Conservation (phyloP, 2,113 vertebrate species). For the Cygnus atratus region DNA sequence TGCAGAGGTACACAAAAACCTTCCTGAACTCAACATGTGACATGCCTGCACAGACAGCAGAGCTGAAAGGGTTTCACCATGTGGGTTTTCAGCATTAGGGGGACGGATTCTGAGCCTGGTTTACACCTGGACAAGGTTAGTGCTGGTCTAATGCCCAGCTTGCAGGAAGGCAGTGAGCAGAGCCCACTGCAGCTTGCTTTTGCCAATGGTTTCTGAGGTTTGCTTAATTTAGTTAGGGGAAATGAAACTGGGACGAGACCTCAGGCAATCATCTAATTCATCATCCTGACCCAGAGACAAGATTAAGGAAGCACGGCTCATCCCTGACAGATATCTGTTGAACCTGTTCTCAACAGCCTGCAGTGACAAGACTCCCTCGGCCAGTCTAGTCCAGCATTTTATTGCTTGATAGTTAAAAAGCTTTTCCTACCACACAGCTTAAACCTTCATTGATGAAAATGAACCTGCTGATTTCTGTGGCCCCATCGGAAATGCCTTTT, state of each 20-base stretch:
- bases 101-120: not conserved
- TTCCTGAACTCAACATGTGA: not conserved
- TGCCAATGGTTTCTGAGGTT: slow-evolving; percentile 48
- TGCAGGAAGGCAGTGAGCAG: not conserved
- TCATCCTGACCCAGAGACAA: slow-evolving; percentile 22
- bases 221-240: slow-evolving; percentile 60
- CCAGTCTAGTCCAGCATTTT: not conserved
- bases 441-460: slow-evolving; percentile 19
- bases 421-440: slow-evolving; percentile 6
- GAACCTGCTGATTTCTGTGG: not conserved
- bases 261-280: slow-evolving; percentile 34
- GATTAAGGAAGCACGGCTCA: slow-evolving; percentile 51
- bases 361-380: slow-evolving; percentile 29
- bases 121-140: not conserved
- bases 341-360: slow-evolving; percentile 35
- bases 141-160: not conserved
- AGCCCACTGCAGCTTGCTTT: not conserved
- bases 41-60: not conserved
- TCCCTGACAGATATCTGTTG: slow-evolving; percentile 55
- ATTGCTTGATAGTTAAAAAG: not conserved
- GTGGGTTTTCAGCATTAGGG: not conserved
- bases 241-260: slow-evolving; percentile 43
- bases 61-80: not conserved
- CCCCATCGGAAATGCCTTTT: not conserved
- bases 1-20: not conserved